Evolutionary conservation across 2,113 vertebrate genomes (phyloP).

Genomic region (Antigone vipio): DNA sequence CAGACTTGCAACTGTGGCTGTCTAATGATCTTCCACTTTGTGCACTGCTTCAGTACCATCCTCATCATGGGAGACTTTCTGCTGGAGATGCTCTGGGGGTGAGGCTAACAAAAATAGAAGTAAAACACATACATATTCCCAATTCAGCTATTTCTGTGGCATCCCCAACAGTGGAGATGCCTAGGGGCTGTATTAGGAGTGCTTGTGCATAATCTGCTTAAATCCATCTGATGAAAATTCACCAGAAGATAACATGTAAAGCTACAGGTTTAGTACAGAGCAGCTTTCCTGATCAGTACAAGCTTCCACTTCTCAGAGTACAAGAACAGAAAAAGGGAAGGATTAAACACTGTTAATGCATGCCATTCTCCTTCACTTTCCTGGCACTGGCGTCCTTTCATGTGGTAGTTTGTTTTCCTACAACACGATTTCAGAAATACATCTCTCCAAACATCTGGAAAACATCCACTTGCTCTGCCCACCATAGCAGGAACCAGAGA

Average conservation of each 20-base stretch:
- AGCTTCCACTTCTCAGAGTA: background rate
- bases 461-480: slow-evolving; percentile 26
- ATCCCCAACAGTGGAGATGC: background rate
- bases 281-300: background rate
- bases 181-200: background rate
- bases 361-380: background rate
- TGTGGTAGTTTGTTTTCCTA: slow-evolving; percentile 1
- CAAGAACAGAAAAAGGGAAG: background rate
- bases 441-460: slow-evolving; percentile 44
- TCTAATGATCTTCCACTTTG: background rate
- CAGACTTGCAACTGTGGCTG: background rate
- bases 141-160: background rate
- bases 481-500: background rate
- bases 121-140: background rate
- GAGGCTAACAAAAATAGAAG: background rate
- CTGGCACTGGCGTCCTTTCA: background rate
- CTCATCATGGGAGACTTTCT: background rate
- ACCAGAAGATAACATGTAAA: background rate
- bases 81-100: background rate
- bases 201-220: background rate
- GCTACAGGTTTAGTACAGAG: background rate
- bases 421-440: background rate
- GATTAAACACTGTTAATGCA: background rate
- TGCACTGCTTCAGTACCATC: background rate
- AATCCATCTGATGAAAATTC: background rate